Evolutionary conservation across 2,888 invertebrate species (phyloP).

Genomic region (Crocallis elinguaria): DNA sequence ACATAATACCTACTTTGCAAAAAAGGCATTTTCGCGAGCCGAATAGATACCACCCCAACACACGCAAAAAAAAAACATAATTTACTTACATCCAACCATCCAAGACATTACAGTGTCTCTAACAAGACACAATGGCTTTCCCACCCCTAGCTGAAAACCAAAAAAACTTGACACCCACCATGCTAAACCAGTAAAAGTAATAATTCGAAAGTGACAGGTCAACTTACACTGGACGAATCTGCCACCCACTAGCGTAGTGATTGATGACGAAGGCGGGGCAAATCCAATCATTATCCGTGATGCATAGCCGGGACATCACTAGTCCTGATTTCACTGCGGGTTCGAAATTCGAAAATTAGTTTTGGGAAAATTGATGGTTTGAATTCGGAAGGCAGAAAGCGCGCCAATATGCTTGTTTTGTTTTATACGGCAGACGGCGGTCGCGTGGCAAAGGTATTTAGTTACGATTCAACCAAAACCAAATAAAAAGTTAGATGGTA

Average conservation of each 20-base stretch:
- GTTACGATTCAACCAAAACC: too few species aligned
- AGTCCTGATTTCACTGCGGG: constrained; percentile 42
- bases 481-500: too few species aligned
- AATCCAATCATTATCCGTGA: constrained; percentile 84
- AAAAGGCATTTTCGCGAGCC: constrained; percentile 39
- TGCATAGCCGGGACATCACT: constrained; percentile 82
- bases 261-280: constrained; percentile 84
- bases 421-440: not conserved
- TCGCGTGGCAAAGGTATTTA: not conserved
- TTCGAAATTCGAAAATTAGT: constrained; percentile 62
- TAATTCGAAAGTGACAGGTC: constrained; percentile 53
- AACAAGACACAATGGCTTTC: constrained; percentile 82
- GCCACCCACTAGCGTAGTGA: constrained; percentile 72
- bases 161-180: constrained; percentile 45
- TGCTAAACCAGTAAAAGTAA: constrained; percentile 15
- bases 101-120: constrained; percentile 77
- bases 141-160: constrained; percentile 64
- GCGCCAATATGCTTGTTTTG: constrained; percentile 1
- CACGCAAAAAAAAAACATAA: constrained; percentile 72
- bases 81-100: constrained; percentile 79
- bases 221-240: constrained; percentile 48
- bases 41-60: constrained; percentile 44
- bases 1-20: constrained; percentile 28
- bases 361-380: constrained; percentile 33
- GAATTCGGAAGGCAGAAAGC: constrained; percentile 25